A percentile compares a stretch with the other conserved stretches of the same genome.
These are phyloP conservation scores for Osmerus eperlanus DNA, from an alignment of 2,113 vertebrate genomes.

Conservation along the genomic window DNA sequence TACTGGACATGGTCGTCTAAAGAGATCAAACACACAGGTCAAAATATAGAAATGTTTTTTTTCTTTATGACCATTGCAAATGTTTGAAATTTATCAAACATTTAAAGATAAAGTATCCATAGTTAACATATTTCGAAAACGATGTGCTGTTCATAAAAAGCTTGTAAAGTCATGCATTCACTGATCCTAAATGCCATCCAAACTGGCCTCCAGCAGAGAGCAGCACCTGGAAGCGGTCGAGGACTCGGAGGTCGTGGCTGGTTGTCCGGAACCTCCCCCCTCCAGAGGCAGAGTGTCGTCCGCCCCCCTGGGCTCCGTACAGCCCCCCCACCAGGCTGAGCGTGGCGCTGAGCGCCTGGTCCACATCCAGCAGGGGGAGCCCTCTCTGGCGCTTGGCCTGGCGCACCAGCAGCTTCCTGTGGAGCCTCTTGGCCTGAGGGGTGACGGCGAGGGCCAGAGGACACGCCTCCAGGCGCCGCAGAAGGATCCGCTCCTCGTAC, in stretches of 20 bases:
- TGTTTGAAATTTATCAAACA: too few relatives aligned
- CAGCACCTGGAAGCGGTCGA: conserved; percentile 94
- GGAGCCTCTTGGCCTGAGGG: conserved; percentile 83
- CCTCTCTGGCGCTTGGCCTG: conserved; percentile 89
- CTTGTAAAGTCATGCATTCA: neutral
- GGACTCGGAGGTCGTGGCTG: conserved; percentile 86
- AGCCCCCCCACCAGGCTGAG: conserved; percentile 85
- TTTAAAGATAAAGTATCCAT: too few relatives aligned
- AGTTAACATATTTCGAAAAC: too few relatives aligned
- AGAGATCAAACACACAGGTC: conserved; percentile 18
- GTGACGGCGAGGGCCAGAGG: conserved; percentile 84
- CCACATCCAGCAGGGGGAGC: conserved; percentile 88
- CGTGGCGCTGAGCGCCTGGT: conserved; percentile 82
- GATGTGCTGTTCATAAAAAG: too few relatives aligned
- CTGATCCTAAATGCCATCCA: neutral
- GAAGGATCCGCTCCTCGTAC: conserved; percentile 88
- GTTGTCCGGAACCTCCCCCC: conserved; percentile 76
- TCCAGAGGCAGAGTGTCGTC: conserved; percentile 47
- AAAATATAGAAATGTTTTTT: neutral
- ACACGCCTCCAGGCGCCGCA: conserved; percentile 85
- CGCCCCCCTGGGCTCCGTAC: conserved; percentile 78
- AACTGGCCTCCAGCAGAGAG: neutral
- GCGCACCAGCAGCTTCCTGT: conserved; percentile 85
- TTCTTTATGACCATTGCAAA: too few relatives aligned
- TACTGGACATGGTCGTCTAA: conserved; percentile 75